A percentile compares a stretch with the other conserved stretches of the same genome.
Evolutionary conservation across 2,888 invertebrate species (phyloP).

Genomic region (Dexiosoma caninum): DNA sequence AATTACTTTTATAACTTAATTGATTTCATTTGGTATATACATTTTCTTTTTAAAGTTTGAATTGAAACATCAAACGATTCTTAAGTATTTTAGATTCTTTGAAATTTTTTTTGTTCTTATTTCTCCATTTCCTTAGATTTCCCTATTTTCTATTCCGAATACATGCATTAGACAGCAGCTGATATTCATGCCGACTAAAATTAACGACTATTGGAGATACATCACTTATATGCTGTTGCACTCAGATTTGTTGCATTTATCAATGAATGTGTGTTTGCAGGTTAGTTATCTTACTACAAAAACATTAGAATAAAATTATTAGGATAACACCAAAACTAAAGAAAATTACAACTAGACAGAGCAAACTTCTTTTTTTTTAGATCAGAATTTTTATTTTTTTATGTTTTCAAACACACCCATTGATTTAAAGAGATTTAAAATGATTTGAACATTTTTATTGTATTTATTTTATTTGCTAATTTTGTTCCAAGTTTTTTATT

Average conservation of each 20-base stretch:
- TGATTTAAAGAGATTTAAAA: not conserved
- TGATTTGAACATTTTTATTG: not conserved
- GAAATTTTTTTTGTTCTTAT: not conserved
- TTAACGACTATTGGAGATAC: slow-evolving; percentile 83
- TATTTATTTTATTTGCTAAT: not conserved
- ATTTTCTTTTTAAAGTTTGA: not conserved
- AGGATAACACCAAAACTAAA: not conserved
- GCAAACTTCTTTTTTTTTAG: too few species aligned
- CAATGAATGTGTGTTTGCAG: slow-evolving; percentile 87
- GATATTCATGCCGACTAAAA: slow-evolving; percentile 67
- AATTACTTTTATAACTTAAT: slow-evolving; percentile 25
- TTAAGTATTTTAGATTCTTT: not conserved
- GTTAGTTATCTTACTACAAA: slow-evolving; percentile 71
- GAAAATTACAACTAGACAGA: too few species aligned
- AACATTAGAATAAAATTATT: not conserved
- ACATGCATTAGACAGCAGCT: slow-evolving; percentile 68
- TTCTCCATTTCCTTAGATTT: slow-evolving; percentile 67
- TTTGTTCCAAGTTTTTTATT: slow-evolving; percentile 67
- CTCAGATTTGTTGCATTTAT: slow-evolving; percentile 86
- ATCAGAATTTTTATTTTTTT: not conserved
- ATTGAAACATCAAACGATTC: not conserved
- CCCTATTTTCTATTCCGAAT: slow-evolving; percentile 67
- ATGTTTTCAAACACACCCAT: too few species aligned
- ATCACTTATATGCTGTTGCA: slow-evolving; percentile 89
- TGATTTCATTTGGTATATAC: not conserved